Conservation (phyloP, 2,797 vertebrate genomes). For the Adelosebastes latens region DNA sequence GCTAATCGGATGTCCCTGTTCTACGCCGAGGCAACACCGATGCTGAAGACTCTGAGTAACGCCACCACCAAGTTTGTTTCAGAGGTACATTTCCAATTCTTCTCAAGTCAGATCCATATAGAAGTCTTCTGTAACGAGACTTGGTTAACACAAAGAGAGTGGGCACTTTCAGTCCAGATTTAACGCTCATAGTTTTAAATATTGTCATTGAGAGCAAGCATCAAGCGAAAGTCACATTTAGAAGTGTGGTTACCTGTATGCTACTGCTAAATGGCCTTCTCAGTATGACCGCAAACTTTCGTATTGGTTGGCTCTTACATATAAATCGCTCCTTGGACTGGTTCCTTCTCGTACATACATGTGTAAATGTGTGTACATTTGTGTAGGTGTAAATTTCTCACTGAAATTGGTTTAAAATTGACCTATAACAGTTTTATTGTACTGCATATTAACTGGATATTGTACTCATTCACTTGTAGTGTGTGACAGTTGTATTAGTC, state of each 20-base stretch:
- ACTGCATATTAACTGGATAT: too few species aligned
- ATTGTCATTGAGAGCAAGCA: background rate
- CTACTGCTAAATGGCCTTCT: too few species aligned
- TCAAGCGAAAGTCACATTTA: background rate
- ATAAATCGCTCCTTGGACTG: too few species aligned
- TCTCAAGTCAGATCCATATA: too few species aligned
- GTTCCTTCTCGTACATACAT: background rate
- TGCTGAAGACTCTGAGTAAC: slow-evolving; percentile 94
- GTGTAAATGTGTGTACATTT: background rate
- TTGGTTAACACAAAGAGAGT: background rate
- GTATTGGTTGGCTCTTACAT: too few species aligned
- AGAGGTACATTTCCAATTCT: slow-evolving; percentile 74
- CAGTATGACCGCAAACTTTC: too few species aligned
- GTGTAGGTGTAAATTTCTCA: background rate
- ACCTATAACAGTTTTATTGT: too few species aligned
- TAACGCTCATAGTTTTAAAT: background rate
- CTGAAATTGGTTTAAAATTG: too few species aligned
- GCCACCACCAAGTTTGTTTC: slow-evolving; percentile 94
- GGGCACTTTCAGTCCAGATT: background rate
- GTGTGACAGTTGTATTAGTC: too few species aligned
- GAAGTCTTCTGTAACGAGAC: too few species aligned
- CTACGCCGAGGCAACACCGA: slow-evolving; percentile 92
- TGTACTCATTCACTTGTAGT: too few species aligned
- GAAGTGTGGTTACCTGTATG: background rate
- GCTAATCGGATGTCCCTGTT: slow-evolving; percentile 95